Evolutionary conservation across 37 sponge, comb jelly and placozoan genomes (phyloP).

Genomic region (Aphrocallistes beatrix): DNA sequence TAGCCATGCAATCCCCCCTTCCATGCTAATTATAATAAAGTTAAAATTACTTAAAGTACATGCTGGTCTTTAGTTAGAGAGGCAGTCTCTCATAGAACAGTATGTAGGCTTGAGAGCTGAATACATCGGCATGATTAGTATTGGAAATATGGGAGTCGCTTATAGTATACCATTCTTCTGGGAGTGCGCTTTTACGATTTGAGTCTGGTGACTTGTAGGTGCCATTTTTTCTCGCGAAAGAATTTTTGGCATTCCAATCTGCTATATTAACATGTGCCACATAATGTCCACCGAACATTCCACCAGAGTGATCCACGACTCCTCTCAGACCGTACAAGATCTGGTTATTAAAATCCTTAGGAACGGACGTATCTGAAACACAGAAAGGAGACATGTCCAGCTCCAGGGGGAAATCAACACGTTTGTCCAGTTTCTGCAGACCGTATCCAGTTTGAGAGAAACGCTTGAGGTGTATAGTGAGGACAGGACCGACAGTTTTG

Average conservation of each 20-base stretch:
- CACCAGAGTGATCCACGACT: slow-evolving; percentile 77
- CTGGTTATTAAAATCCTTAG: slow-evolving; percentile 18
- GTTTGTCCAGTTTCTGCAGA: slow-evolving; percentile 55
- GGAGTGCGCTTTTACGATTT: no score
- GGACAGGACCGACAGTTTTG: slow-evolving; percentile 39
- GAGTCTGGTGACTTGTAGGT: not conserved
- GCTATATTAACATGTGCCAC: slow-evolving; percentile 61
- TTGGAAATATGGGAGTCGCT: no score
- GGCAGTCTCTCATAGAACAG: no score
- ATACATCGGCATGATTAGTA: no score
- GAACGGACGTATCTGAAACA: not conserved
- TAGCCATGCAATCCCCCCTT: no score
- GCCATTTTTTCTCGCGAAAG: not conserved
- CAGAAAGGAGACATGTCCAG: slow-evolving; percentile 78
- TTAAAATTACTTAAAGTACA: no score
- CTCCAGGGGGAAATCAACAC: slow-evolving; percentile 55
- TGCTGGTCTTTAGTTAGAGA: no score
- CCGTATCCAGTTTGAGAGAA: slow-evolving; percentile 49
- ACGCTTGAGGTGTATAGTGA: slow-evolving; percentile 84
- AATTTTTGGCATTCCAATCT: slow-evolving; percentile 7
- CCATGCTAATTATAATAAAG: no score
- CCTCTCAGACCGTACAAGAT: slow-evolving; percentile 75
- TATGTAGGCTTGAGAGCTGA: no score
- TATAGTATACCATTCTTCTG: no score
- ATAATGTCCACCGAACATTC: slow-evolving; percentile 85